Percentiles rank a stretch among this genome's conserved stretches.
Evolutionary conservation across 2,797 vertebrate genomes (phyloP).

Genomic region (Labeo calbasu): DNA sequence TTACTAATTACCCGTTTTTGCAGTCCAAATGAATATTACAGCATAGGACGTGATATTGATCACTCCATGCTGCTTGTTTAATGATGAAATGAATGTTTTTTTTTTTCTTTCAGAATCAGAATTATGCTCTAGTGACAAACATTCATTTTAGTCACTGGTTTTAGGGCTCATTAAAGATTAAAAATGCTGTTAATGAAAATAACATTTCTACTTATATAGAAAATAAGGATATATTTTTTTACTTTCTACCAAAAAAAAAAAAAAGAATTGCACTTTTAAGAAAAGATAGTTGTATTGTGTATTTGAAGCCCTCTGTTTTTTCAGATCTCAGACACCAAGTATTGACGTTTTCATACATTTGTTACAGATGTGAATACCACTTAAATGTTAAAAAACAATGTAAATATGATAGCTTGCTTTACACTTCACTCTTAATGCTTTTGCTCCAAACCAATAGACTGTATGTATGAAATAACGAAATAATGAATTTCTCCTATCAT

Average conservation of each 20-base stretch:
- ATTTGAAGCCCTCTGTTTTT: conserved; percentile 78
- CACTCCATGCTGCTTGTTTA: conserved; percentile 13
- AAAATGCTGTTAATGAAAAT: conserved; percentile 79
- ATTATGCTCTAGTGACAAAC: conserved; percentile 72
- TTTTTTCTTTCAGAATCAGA: conserved; percentile 72
- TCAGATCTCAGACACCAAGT: conserved; percentile 67
- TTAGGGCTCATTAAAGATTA: conserved; percentile 70
- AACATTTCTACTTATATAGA: conserved; percentile 84
- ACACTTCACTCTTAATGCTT: conserved; percentile 72
- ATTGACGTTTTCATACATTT: conserved; percentile 69
- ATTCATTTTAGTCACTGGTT: conserved; percentile 75
- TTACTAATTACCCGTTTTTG: conserved; percentile 62
- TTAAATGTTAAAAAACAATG: conserved; percentile 58
- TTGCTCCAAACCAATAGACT: conserved; percentile 77
- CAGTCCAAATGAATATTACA: conserved; percentile 59
- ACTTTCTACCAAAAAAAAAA: conserved; percentile 76
- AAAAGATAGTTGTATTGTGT: conserved; percentile 74
- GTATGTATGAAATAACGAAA: conserved; percentile 71
- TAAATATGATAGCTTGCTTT: conserved; percentile 78
- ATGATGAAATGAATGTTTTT: conserved; percentile 76
- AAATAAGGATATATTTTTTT: conserved; percentile 85
- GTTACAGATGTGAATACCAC: conserved; percentile 78
- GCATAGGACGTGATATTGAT: conserved; percentile 63
- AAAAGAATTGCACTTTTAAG: conserved; percentile 82
- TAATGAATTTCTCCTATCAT: conserved; percentile 63